Evolutionary conservation across 2,888 invertebrate species (phyloP), one percentile per base, ranked within the genome.

Genomic region (Blastobasis lacticolella): DNA sequence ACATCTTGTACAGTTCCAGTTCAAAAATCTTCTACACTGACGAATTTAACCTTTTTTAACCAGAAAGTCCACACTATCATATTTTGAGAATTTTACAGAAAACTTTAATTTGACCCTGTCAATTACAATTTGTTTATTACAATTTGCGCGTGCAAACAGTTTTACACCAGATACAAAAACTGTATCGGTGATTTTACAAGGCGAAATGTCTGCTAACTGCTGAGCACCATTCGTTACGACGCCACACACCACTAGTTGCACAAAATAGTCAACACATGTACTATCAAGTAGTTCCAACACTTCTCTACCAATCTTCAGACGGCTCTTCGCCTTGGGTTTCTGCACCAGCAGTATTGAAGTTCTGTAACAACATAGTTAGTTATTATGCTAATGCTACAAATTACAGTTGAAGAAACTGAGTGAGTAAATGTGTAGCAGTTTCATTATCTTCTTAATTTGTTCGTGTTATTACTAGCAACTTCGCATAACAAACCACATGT

Each of bases 291-390:
- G 57, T 53, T 56, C 57, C 57, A 61, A 41, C 45, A 23, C 23
- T 23, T 23, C 23, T 66, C 66, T 89, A 90, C 91, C 91, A 91
- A 37, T 82, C 83, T 58, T 91, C 91, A 6, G 90, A 90, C 0
- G 86, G 88, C 60, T 90, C 90, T 43, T 79, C 73, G 9, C 81
- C 82, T 52, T 73, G 75, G 5, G 70, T 72, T 1, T 68, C 58
- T 6, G 78, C 55, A 38, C 63, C 58, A 3, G 75, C 74, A 49
- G 69, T 74, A 55, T 78, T 80, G 66, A 86, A 84, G 54, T 74
- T 78, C 87, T 85, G 75, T 9, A 77, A 72, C 49, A 10, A 46
- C 58, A 37, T 48, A 23, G 54, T 4, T 5, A 8, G 8, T 23
- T 23, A 23, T n/a, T 23, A 23, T 23, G 3, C 23, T 2, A 23